These are phyloP conservation scores for Proterorhinus semilunaris DNA, from an alignment of 2,113 vertebrate genomes.

Conservation along the genomic window DNA sequence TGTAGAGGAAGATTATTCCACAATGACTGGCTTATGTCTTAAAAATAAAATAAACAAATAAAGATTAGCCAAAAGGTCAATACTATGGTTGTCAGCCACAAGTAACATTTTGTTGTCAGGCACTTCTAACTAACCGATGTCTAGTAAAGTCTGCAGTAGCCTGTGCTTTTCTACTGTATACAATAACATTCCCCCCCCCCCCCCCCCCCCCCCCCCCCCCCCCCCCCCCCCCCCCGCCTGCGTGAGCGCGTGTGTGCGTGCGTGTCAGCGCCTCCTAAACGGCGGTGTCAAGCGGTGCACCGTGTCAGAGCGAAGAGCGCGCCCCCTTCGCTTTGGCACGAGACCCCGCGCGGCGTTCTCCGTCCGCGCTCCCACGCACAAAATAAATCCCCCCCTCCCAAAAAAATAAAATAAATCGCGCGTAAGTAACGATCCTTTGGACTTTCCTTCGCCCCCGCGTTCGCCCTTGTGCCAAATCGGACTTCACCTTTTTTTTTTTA, in stretches of 20 bases:
- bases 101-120: no score
- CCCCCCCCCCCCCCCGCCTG: neutral
- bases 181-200: no score
- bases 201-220: no score
- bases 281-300: slow-evolving; percentile 50
- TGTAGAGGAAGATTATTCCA: no score
- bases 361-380: slow-evolving; percentile 28
- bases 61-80: no score
- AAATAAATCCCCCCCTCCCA: neutral
- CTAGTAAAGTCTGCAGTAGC: no score
- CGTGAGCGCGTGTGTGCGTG: neutral
- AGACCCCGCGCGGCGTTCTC: slow-evolving; percentile 27
- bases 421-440: neutral
- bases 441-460: neutral
- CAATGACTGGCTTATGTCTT: no score
- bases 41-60: no score
- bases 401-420: neutral
- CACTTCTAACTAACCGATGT: no score
- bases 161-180: neutral
- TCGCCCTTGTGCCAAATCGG: slow-evolving; percentile 39
- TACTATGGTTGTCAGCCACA: no score
- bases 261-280: slow-evolving; percentile 37
- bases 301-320: slow-evolving; percentile 44
- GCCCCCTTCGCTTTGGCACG: slow-evolving; percentile 29
- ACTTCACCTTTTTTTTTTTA: slow-evolving; percentile 30